Conservation (phyloP, 2,113 vertebrate genomes). For the Caretta caretta region DNA sequence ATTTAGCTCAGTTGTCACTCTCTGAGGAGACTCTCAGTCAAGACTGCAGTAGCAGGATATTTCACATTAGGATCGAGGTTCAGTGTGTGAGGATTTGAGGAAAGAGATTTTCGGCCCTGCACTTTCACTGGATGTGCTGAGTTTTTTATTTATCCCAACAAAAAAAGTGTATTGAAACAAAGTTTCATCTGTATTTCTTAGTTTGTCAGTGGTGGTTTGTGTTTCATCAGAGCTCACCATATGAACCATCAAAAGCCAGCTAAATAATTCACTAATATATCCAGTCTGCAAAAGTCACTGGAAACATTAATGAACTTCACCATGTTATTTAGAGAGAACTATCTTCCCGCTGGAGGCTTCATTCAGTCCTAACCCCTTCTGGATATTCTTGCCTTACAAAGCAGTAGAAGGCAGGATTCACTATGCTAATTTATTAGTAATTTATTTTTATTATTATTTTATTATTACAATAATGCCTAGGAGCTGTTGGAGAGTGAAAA, state of each 20-base stretch:
- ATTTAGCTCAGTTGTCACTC: not conserved
- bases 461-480: too few species aligned
- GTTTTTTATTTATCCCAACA: not conserved
- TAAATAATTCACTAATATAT: too few species aligned
- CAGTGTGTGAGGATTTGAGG: not conserved
- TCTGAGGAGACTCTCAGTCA: not conserved
- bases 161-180: not conserved
- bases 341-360: not conserved
- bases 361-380: not conserved
- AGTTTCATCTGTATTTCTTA: not conserved
- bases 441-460: too few species aligned
- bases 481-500: too few species aligned
- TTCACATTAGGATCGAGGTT: not conserved
- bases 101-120: not conserved
- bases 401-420: not conserved
- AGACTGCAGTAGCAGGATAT: not conserved
- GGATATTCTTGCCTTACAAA: not conserved
- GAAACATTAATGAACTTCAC: not conserved
- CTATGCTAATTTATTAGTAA: not conserved
- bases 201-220: not conserved
- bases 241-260: not conserved
- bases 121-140: not conserved
- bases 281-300: not conserved
- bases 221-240: not conserved
- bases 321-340: not conserved